phyloP scores from a whole-genome alignment of 2,113 vertebrate genomes.

The Serinus canaria region DNA sequence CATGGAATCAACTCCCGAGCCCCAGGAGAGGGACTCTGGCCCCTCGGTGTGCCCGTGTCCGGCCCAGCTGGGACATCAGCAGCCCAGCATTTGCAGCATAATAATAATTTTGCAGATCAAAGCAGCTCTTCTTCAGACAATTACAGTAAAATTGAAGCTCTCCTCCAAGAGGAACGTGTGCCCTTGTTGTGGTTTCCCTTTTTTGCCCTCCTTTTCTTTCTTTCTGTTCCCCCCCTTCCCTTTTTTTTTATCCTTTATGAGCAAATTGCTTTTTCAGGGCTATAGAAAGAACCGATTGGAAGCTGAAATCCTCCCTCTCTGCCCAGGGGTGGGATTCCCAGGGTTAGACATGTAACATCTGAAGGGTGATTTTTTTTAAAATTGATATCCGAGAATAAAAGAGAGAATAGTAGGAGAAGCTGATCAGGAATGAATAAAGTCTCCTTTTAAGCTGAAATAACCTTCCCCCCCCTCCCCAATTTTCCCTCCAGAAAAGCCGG shows the following conservation, averaged over 20 bases:
- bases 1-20: neutral
- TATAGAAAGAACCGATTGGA: conserved; percentile 76
- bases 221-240: rapidly evolving
- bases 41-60: neutral
- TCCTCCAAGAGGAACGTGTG: conserved; percentile 71
- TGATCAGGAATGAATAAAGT: conserved; percentile 86
- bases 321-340: conserved; percentile 77
- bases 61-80: conserved; percentile 72
- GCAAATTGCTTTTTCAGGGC: conserved; percentile 81
- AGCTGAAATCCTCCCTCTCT: conserved; percentile 77
- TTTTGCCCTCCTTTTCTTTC: conserved; percentile 53
- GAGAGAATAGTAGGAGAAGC: conserved; percentile 80
- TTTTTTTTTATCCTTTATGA: conserved; percentile 72
- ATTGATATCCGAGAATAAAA: conserved; percentile 83
- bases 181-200: conserved; percentile 72
- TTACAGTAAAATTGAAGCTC: conserved; percentile 80
- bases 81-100: conserved; percentile 50
- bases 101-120: conserved; percentile 80
- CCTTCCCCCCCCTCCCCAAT: conserved; percentile 69
- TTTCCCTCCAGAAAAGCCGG: conserved; percentile 81
- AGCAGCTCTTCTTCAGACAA: conserved; percentile 78
- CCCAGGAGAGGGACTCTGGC: neutral
- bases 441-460: conserved; percentile 82
- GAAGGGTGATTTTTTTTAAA: conserved; percentile 77
- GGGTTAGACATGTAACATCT: conserved; percentile 77